Evolutionary conservation across 2,888 invertebrate species (phyloP).

Genomic region (Mythimna ferrago): DNA sequence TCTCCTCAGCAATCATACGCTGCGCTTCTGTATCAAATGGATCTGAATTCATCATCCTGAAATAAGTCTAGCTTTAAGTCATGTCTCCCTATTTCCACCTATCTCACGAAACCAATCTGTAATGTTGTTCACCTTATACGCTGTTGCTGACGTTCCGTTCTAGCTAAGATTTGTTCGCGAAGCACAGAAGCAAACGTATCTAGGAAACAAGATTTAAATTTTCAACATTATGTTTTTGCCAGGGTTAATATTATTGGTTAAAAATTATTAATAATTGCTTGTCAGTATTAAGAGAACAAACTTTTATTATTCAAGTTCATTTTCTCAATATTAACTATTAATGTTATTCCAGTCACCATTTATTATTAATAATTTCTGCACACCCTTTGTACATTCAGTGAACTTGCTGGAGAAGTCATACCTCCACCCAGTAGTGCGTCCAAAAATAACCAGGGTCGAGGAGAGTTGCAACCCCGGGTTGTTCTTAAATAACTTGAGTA

Average conservation of each 20-base stretch:
- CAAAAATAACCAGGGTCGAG: no score
- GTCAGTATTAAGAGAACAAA: slow-evolving; percentile 15
- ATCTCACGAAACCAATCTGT: slow-evolving; percentile 41
- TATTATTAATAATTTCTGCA: slow-evolving; percentile 13
- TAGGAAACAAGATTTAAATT: slow-evolving; percentile 77
- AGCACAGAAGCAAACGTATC: slow-evolving; percentile 95
- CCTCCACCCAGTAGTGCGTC: not conserved
- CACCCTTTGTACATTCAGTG: not conserved
- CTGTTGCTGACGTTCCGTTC: slow-evolving; percentile 96
- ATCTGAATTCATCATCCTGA: slow-evolving; percentile 97
- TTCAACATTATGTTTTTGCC: slow-evolving; percentile 49
- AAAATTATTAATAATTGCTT: slow-evolving; percentile 1
- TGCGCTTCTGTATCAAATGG: slow-evolving; percentile 99
- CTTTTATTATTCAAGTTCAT: slow-evolving; percentile 13
- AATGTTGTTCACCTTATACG: slow-evolving; percentile 89
- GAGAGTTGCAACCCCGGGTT: no score
- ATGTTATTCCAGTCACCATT: slow-evolving; percentile 11
- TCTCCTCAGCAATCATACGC: slow-evolving; percentile 98
- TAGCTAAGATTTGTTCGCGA: slow-evolving; percentile 95
- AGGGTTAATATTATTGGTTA: slow-evolving; percentile 23
- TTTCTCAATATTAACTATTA: slow-evolving; percentile 27
- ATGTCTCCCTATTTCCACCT: slow-evolving; percentile 36
- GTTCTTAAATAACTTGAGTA: no score
- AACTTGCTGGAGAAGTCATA: slow-evolving; percentile 1
- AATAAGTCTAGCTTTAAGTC: slow-evolving; percentile 50